Evolutionary conservation across 2,113 vertebrate species (phyloP).

Genomic region (Limanda limanda): DNA sequence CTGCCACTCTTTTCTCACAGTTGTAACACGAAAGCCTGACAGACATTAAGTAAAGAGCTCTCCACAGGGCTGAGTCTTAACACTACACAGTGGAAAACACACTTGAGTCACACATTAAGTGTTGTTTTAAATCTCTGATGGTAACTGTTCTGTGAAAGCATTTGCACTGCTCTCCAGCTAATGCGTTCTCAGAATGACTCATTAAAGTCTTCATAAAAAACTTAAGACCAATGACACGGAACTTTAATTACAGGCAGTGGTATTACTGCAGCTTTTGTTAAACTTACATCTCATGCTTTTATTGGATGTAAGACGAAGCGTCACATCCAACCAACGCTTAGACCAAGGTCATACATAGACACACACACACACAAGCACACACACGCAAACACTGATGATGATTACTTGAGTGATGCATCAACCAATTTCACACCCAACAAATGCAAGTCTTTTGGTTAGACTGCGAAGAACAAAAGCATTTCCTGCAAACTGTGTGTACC

Average conservation of each 20-base stretch:
- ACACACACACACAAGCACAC: no score
- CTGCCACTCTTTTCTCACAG: constrained; percentile 14
- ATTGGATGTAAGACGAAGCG: not conserved
- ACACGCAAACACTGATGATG: not conserved
- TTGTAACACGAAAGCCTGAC: constrained; percentile 41
- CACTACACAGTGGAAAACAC: constrained; percentile 16
- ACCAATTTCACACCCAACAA: constrained; percentile 1
- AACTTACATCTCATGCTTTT: not conserved
- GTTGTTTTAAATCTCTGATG: not conserved
- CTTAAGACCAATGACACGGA: not conserved
- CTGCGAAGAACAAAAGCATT: no score
- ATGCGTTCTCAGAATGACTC: constrained; percentile 1
- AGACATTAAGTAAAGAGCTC: constrained; percentile 34
- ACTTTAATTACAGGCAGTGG: constrained; percentile 2
- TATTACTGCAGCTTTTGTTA: not conserved
- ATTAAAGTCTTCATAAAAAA: not conserved
- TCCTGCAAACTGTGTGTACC: not conserved
- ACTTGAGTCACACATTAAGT: constrained; percentile 15
- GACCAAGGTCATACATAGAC: not conserved
- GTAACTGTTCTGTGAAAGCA: not conserved
- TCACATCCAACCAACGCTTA: not conserved
- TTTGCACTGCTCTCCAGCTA: not conserved
- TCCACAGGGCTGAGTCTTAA: not conserved
- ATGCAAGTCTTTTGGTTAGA: not conserved
- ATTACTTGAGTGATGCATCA: not conserved